phyloP scores from a whole-genome alignment of 2,797 vertebrate genomes.

The Cryptoblepharus egeriae region DNA sequence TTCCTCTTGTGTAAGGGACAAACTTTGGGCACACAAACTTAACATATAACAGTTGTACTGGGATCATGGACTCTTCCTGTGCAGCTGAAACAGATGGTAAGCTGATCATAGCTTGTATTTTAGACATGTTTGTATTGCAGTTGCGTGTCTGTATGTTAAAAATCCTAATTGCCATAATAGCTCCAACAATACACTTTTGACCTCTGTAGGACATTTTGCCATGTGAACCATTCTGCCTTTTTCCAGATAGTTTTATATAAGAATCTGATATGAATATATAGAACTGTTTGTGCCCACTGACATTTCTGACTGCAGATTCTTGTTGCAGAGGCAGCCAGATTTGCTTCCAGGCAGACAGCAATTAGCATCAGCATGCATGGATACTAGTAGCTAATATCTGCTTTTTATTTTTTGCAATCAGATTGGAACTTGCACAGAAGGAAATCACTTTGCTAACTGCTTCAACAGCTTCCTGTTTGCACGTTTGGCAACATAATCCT shows the following conservation, averaged over 20 bases:
- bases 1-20: background rate
- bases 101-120: background rate
- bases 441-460: constrained; percentile 57
- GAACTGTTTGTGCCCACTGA: constrained; percentile 39
- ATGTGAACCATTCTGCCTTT: background rate
- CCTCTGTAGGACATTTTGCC: constrained; percentile 11
- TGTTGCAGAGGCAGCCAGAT: constrained; percentile 55
- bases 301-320: constrained; percentile 55
- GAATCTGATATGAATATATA: constrained; percentile 14
- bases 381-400: constrained; percentile 62
- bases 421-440: constrained; percentile 64
- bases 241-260: constrained; percentile 51
- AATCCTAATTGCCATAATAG: background rate
- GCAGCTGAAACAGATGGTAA: background rate
- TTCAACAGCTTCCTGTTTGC: constrained; percentile 18
- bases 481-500: background rate
- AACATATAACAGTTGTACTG: no score
- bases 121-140: background rate
- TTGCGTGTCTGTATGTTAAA: no score
- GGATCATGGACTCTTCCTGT: background rate
- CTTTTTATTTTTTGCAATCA: constrained; percentile 61
- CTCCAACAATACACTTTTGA: constrained; percentile 16
- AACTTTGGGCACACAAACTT: background rate
- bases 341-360: constrained; percentile 63
- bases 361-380: constrained; percentile 54